Evolutionary conservation across 2,797 vertebrate genomes (phyloP).

Genomic region (Ficedula albicollis): DNA sequence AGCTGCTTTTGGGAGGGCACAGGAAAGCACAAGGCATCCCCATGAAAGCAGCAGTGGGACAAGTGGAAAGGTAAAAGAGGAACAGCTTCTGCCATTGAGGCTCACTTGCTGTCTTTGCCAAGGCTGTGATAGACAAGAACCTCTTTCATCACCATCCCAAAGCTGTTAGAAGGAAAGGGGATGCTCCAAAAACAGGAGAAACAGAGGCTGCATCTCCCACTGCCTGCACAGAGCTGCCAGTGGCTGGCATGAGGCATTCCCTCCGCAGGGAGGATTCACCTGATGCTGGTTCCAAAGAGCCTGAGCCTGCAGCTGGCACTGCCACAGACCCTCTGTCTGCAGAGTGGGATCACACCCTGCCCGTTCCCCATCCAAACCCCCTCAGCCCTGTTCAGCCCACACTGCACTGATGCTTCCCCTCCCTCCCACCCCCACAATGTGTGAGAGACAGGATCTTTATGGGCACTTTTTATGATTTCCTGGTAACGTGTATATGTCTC

Average conservation of each 20-base stretch:
- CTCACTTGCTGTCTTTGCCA: neutral
- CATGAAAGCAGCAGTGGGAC: accelerated
- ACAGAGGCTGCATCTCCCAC: neutral
- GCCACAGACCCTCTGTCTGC: neutral
- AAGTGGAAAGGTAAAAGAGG: neutral
- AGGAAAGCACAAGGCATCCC: accelerated
- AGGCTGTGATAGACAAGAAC: neutral
- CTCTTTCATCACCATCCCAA: neutral
- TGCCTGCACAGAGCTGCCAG: neutral
- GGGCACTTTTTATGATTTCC: slow-evolving; percentile 12
- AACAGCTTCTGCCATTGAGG: neutral
- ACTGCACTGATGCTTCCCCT: accelerated
- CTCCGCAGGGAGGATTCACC: neutral
- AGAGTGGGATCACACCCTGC: neutral
- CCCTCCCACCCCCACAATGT: neutral
- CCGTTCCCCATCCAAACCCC: neutral
- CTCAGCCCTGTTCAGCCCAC: neutral
- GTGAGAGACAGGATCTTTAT: neutral
- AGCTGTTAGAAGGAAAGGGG: neutral
- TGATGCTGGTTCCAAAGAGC: accelerated
- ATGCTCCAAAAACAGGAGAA: neutral
- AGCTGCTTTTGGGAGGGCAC: neutral
- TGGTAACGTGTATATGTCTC: neutral
- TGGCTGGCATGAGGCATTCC: neutral
- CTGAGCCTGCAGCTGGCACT: neutral